Base-by-base conservation (phyloP, 2,797 vertebrate species). In the Epinephelus coioides region DNA sequence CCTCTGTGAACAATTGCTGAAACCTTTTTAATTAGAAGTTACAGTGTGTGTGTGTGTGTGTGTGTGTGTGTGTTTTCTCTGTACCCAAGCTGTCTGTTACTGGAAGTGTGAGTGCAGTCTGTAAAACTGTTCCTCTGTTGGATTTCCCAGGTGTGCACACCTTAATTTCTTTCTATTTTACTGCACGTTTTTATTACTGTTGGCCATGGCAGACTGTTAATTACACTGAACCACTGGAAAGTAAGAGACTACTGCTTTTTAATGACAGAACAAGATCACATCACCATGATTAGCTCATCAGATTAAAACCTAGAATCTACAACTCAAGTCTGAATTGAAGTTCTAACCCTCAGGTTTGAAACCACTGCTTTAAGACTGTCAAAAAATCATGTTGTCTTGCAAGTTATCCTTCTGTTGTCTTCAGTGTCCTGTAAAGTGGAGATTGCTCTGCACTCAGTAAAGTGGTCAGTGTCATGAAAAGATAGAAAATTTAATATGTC, bases 81-180 rank as follows among this genome's bases (percentile, higher is more conserved):
- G 30, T 30, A 21, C 63, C 55, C 38, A 44, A 34, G 30, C 66
- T 56, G 64, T 44, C 61, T 66, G 19, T 69, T 54, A 23, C 47
- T 73, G 25, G 51, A 21, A 68, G 51, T 60, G 62, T 62, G 70
- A 76, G 76, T 2, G 54, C 68, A 30, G 69, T 69, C 63, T 83
- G 72, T 85, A 72, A 81, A 79, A 30, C 19, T 25, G 60, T 59
- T 54, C n/a, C 55, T 62, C 44, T 50, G 71, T 46, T 84, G 70
- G 73, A 89, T 86, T 79, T 86, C 87, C 84, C 84, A 84, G 66
- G 67, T 79, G 84, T 46, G 46, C 76, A 64, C 71, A 73, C 73
- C 74, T 82, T 61, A 15, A 79, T 83, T 70, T 76, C 64, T 67
- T 56, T 71, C 55, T 34, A 0, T 78, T 69, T 80, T 74, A 64